phyloP scores from a whole-genome alignment of 2,888 invertebrate genomes.

The Acanthosepion lycidas region DNA sequence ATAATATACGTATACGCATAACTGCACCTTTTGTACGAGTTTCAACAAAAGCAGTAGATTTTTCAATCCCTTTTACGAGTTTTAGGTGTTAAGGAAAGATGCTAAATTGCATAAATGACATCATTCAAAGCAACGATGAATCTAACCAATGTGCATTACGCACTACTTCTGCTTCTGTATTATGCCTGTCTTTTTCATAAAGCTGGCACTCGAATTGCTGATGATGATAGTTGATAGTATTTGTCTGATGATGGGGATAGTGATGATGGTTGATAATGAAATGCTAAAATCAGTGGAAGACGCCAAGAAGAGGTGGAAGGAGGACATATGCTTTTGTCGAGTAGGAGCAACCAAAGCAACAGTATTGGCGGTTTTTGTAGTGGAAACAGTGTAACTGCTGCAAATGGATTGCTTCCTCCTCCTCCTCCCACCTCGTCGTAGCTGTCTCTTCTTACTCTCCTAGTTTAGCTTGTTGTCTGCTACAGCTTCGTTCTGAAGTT shows the following conservation, averaged over 20 bases:
- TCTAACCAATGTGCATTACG: neutral
- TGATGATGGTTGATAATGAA: constrained; percentile 20
- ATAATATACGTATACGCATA: neutral
- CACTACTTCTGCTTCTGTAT: neutral
- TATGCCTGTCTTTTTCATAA: neutral
- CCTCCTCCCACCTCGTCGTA: neutral
- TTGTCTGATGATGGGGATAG: neutral
- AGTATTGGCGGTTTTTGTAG: neutral
- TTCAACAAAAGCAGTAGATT: neutral
- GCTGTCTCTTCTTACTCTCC: neutral
- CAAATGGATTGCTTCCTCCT: neutral
- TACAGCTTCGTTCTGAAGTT: neutral
- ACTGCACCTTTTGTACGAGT: neutral
- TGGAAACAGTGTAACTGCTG: constrained; percentile 16
- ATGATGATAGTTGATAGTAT: neutral
- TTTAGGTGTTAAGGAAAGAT: neutral
- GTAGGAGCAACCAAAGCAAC: constrained; percentile 1
- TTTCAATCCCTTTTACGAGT: too few species aligned
- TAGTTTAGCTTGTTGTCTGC: neutral
- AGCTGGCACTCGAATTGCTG: neutral
- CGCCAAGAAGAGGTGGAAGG: neutral
- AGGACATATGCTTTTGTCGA: neutral
- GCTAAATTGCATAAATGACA: neutral
- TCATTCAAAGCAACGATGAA: neutral
- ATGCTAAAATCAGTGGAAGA: neutral